These are phyloP conservation scores for Podarcis lilfordi DNA, from an alignment of 2,797 vertebrate species.

Conservation along the genomic window DNA sequence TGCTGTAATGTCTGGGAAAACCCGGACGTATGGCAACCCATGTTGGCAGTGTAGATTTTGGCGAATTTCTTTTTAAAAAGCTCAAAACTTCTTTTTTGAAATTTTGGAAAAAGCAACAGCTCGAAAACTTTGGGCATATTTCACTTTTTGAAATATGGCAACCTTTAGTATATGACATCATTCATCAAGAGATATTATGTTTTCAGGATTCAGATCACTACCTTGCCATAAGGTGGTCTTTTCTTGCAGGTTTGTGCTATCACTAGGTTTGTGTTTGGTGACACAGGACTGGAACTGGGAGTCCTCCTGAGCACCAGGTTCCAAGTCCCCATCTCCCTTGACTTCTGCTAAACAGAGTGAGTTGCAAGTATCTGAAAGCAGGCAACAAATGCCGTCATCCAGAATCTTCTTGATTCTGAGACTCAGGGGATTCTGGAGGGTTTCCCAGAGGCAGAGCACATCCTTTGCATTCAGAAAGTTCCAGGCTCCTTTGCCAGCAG, in stretches of 20 bases:
- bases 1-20: too few relatives aligned
- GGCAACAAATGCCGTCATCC: not conserved
- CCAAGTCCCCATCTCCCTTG: not conserved
- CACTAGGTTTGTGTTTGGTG: not conserved
- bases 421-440: not conserved
- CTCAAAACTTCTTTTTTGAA: too few relatives aligned
- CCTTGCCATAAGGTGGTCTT: not conserved
- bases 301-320: too few relatives aligned
- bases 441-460: too few relatives aligned
- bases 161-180: too few relatives aligned
- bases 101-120: too few relatives aligned
- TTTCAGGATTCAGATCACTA: not conserved
- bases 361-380: not conserved
- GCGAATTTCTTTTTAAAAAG: too few relatives aligned
- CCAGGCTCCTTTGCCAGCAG: not conserved
- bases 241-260: too few relatives aligned
- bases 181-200: not conserved
- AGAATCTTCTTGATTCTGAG: not conserved
- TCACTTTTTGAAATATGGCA: too few relatives aligned
- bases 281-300: not conserved
- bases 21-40: too few relatives aligned
- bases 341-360: not conserved
- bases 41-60: too few relatives aligned
- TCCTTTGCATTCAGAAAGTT: not conserved
- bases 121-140: too few relatives aligned